Evolutionary conservation across 2,888 invertebrate species (phyloP), one percentile per base, ranked within the genome.

Genomic region (Agonopterix alstromeriana): DNA sequence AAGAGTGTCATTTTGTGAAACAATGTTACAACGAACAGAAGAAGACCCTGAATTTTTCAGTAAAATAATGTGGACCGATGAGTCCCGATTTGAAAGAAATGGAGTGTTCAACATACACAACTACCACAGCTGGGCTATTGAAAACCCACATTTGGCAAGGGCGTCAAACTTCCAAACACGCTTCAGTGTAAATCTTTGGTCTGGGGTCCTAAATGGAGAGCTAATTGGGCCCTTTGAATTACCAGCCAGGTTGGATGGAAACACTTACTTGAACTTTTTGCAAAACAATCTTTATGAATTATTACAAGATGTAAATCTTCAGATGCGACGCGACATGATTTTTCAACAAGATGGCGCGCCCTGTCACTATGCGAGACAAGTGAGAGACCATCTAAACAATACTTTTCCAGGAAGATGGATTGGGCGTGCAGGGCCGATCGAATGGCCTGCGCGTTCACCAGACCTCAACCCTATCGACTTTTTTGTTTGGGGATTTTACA

Each of bases 71-170:
- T 62, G 55, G 57, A 56, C 51, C 17, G 58, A 60, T 40, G 58
- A 58, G 46, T 58, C 56, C 7, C 54, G 53, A 41, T 54, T 55
- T 35, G 55, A 59, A 50, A 50, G 51, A 43, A 49, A 48, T 38
- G 58, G 57, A 40, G 50, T 56, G 8, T 55, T 59, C 14, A 62
- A 58, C 12, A 54, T 62, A n/a, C 58, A 62, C 36, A 60, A 63
- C 50, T 48, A 56, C n/a, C 60, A 60, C 45, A 54, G 51, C 43
- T 60, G 57, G 58, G 55, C 55, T 35, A 47, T 49, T 35, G 48
- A 48, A 53, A 57, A 55, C 36, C 58, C 54, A 45, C 49, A 58
- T 48, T 8, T 10, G 10, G 49, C 51, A 17, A 51, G 51, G 43
- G 42, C 46, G 10, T 54, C 48, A 42, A 54, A 10, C 1, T 58